These are phyloP conservation scores for Botia kubotai DNA, from an alignment of 2,797 vertebrate species.

Conservation along the genomic window DNA sequence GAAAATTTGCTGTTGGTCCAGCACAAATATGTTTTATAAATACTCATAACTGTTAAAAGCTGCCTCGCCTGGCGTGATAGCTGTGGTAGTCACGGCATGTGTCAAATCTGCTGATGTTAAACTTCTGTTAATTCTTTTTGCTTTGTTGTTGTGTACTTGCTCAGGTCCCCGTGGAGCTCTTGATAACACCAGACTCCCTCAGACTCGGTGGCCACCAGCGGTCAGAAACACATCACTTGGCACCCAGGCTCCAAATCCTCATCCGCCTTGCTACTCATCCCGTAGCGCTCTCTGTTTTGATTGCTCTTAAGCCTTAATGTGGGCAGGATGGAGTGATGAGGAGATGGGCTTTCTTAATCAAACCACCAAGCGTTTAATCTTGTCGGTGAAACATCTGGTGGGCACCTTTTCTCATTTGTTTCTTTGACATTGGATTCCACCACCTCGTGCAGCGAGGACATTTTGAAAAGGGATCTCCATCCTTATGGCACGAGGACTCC, in stretches of 20 bases:
- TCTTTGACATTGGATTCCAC: constrained; percentile 58
- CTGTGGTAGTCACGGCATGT: not conserved
- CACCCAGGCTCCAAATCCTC: constrained; percentile 59
- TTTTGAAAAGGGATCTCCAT: constrained; percentile 43
- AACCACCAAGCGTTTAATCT: constrained; percentile 63
- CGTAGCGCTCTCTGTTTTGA: constrained; percentile 52
- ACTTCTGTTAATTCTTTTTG: not conserved
- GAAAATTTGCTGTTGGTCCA: constrained; percentile 25
- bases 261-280: constrained; percentile 58
- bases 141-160: constrained; percentile 25
- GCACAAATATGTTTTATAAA: constrained; percentile 34
- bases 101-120: not conserved
- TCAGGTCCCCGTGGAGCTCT: not conserved
- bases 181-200: not conserved
- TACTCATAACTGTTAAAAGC: constrained; percentile 25
- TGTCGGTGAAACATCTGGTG: constrained; percentile 65
- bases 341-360: constrained; percentile 62
- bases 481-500: constrained; percentile 50
- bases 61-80: constrained; percentile 3
- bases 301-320: constrained; percentile 63
- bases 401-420: constrained; percentile 66
- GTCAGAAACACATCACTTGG: constrained; percentile 55
- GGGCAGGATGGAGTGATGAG: constrained; percentile 50
- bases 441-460: constrained; percentile 47
- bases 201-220: constrained; percentile 17